Percentiles rank a stretch among this genome's conserved stretches.
These are phyloP conservation scores for Trilocha varians DNA, from an alignment of 2,888 invertebrate species.

Conservation along the genomic window DNA sequence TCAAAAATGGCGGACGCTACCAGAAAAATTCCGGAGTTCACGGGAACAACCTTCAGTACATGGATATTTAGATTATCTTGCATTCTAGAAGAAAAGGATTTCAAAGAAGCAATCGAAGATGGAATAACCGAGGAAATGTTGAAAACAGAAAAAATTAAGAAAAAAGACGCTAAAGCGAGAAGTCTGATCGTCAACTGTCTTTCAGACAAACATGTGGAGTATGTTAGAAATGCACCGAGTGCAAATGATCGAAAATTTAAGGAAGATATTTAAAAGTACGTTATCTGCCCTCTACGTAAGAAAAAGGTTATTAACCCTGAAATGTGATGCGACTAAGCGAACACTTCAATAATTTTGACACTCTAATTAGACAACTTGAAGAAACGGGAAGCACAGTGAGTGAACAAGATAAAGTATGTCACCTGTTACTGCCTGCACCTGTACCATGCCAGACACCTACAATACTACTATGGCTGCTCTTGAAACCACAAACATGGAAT, in stretches of 20 bases:
- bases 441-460: slow-evolving; percentile 4
- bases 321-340: background rate
- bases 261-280: slow-evolving; percentile 1
- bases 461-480: slow-evolving; percentile 6
- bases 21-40: too few relatives aligned
- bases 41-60: background rate
- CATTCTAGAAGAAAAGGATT: slow-evolving; percentile 1
- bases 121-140: background rate
- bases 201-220: slow-evolving; percentile 2
- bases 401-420: slow-evolving; percentile 8
- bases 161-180: slow-evolving; percentile 2
- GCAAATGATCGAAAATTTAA: slow-evolving; percentile 4
- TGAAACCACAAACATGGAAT: slow-evolving; percentile 6
- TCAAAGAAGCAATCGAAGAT: background rate
- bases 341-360: background rate
- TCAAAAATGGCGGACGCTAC: too few relatives aligned
- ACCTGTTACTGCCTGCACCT: slow-evolving; percentile 6
- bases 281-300: background rate
- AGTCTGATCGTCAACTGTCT: background rate
- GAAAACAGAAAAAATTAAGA: background rate
- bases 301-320: slow-evolving; percentile 5
- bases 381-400: slow-evolving; percentile 1
- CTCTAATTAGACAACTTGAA: slow-evolving; percentile 6
- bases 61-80: background rate
- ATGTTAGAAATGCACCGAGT: background rate